Conservation (phyloP, 2,888 invertebrate genomes). For the Melanostoma mellinum region DNA sequence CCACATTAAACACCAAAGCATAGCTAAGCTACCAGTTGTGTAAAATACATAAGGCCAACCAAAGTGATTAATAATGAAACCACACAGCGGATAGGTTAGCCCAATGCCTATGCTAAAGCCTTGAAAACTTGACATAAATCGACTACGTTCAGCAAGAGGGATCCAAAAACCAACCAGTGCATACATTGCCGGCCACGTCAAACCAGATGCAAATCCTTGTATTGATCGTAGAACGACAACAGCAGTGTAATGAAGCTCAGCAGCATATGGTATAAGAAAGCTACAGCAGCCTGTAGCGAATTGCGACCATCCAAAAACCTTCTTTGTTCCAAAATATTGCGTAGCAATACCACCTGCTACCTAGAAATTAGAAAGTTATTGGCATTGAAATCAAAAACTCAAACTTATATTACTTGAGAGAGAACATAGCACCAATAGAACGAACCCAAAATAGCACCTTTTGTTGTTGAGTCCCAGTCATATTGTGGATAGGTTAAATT, state of each 20-base stretch:
- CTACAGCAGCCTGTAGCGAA: slow-evolving; percentile 87
- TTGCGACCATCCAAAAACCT: slow-evolving; percentile 88
- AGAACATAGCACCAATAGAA: slow-evolving; percentile 90
- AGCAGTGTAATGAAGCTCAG: slow-evolving; percentile 84
- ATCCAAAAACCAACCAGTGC: slow-evolving; percentile 89
- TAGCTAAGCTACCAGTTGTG: slow-evolving; percentile 86
- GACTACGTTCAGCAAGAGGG: slow-evolving; percentile 87
- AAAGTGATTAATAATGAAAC: slow-evolving; percentile 86
- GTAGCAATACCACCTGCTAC: slow-evolving; percentile 87
- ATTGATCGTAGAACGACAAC: slow-evolving; percentile 86
- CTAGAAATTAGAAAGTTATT: slow-evolving; percentile 40
- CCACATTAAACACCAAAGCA: slow-evolving; percentile 87
- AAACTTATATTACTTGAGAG: slow-evolving; percentile 83
- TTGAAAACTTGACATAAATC: slow-evolving; percentile 90
- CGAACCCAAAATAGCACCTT: slow-evolving; percentile 86
- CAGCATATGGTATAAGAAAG: slow-evolving; percentile 86
- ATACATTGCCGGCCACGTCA: slow-evolving; percentile 91
- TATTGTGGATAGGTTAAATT: slow-evolving; percentile 79
- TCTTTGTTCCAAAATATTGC: slow-evolving; percentile 87
- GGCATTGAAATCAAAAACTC: neutral
- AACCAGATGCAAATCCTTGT: slow-evolving; percentile 88
- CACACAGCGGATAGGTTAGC: slow-evolving; percentile 87
- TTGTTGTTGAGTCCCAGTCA: slow-evolving; percentile 86
- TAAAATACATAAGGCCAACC: slow-evolving; percentile 88
- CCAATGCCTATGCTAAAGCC: slow-evolving; percentile 90